These are phyloP conservation scores for Rousettus leschenaultii DNA, from an alignment of 2,113 vertebrate genomes.

Conservation along the genomic window DNA sequence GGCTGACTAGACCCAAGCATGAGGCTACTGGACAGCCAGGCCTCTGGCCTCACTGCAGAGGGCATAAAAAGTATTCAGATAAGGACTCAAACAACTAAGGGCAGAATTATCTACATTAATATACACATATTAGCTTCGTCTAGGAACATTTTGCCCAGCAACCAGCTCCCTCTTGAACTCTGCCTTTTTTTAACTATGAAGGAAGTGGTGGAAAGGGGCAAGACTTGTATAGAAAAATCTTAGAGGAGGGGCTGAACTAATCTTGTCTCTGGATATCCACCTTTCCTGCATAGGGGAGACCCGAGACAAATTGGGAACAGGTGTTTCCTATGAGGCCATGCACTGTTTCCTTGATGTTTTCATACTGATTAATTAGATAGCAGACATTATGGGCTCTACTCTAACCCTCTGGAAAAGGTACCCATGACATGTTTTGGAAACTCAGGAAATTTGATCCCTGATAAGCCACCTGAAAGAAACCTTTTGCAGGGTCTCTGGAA, in stretches of 20 bases:
- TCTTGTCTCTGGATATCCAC: not conserved
- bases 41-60: not conserved
- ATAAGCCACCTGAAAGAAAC: not conserved
- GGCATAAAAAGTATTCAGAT: not conserved
- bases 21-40: not conserved
- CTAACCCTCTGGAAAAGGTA: not conserved
- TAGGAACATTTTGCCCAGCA: not conserved
- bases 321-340: not conserved
- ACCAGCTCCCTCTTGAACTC: not conserved
- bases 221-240: not conserved
- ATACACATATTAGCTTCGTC: not conserved
- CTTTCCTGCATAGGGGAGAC: not conserved
- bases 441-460: not conserved
- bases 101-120: not conserved
- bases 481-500: not conserved
- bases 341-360: not conserved
- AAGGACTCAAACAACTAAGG: not conserved
- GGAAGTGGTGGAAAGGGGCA: not conserved
- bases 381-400: not conserved
- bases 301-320: not conserved
- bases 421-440: conserved; percentile 11
- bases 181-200: not conserved
- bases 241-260: not conserved
- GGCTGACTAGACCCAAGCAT: not conserved
- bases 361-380: not conserved